Evolutionary conservation across 2,888 invertebrate species (phyloP).

Genomic region (Hyalella azteca): DNA sequence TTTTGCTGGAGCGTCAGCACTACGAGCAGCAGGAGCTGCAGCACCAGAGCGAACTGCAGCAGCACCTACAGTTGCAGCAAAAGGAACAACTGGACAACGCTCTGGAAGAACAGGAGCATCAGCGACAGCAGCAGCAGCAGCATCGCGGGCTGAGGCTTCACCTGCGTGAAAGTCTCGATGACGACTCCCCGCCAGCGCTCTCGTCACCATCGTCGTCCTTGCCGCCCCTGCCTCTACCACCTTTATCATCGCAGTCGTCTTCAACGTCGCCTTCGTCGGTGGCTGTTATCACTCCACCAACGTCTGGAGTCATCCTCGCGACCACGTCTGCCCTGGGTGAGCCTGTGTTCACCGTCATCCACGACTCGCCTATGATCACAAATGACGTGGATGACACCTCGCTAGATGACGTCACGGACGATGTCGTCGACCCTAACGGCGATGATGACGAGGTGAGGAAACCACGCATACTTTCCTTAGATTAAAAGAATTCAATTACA

Average conservation of each 20-base stretch:
- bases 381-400: slow-evolving; percentile 3
- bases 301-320: slow-evolving; percentile 9
- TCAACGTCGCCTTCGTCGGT: slow-evolving; percentile 19
- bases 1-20: slow-evolving; percentile 30
- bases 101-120: background rate
- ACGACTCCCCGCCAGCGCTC: background rate
- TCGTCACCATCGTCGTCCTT: slow-evolving; percentile 13
- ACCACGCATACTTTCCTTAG: background rate
- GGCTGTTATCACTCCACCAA: slow-evolving; percentile 10
- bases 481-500: background rate
- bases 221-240: too few species aligned
- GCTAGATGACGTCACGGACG: slow-evolving; percentile 18
- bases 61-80: slow-evolving; percentile 3
- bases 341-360: slow-evolving; percentile 23
- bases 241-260: too few species aligned
- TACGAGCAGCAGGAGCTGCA: slow-evolving; percentile 15
- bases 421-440: slow-evolving; percentile 28
- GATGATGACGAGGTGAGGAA: slow-evolving; percentile 21
- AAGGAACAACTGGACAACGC: background rate
- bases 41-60: slow-evolving; percentile 4
- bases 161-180: slow-evolving; percentile 29
- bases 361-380: background rate
- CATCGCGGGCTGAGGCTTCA: slow-evolving; percentile 23
- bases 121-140: background rate
- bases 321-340: slow-evolving; percentile 23